A percentile compares a stretch with the other conserved stretches of the same genome.
These are phyloP conservation scores for Zalophus californianus DNA, from an alignment of 2,797 vertebrate genomes.

Conservation along the genomic window DNA sequence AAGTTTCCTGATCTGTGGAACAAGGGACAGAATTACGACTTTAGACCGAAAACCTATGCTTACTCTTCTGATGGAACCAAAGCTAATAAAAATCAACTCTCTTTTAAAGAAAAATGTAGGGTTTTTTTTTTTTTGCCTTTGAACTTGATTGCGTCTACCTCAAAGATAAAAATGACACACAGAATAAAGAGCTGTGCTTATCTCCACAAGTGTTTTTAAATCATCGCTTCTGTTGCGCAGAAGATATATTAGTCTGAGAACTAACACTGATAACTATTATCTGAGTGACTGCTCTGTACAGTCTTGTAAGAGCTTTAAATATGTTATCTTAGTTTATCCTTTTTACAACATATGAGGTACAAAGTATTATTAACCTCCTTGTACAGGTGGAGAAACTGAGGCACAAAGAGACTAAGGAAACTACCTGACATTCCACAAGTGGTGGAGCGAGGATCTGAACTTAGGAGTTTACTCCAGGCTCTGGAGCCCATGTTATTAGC, in stretches of 20 bases:
- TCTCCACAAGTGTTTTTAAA: not conserved
- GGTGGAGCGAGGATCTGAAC: not conserved
- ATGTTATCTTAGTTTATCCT: not conserved
- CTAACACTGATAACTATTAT: not conserved
- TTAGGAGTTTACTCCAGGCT: not conserved
- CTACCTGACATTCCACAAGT: not conserved
- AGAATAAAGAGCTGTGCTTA: not conserved
- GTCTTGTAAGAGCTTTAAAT: not conserved
- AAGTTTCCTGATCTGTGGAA: not conserved
- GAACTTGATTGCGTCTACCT: not conserved
- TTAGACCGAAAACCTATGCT: not conserved
- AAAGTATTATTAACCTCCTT: not conserved
- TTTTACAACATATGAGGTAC: not conserved
- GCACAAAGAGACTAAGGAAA: not conserved
- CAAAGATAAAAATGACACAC: not conserved
- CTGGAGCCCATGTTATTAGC: not conserved
- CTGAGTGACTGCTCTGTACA: not conserved
- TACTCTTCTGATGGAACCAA: not conserved
- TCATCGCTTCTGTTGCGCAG: not conserved
- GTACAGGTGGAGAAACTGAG: not conserved
- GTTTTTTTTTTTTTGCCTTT: not conserved
- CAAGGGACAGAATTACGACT: not conserved
- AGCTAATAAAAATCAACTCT: not conserved
- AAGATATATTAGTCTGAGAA: not conserved
- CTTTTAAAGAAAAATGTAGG: not conserved